A percentile compares a stretch with the other conserved stretches of the same genome.
Conservation (phyloP, 2,888 invertebrate species). For the Caenorhabditis zanzibari region DNA sequence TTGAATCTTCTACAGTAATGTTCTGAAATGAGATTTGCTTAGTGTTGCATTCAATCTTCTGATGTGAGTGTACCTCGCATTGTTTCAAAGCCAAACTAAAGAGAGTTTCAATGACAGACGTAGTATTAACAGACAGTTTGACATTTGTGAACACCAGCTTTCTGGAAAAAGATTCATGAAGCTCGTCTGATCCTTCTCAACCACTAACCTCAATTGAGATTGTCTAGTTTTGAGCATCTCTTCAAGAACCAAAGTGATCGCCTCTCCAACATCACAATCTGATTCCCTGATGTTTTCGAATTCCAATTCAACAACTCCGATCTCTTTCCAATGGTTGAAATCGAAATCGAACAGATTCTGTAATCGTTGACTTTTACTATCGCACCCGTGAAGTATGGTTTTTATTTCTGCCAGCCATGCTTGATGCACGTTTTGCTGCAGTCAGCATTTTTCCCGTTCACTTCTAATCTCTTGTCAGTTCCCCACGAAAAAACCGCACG, state of each 20-base stretch:
- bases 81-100: conserved; percentile 40
- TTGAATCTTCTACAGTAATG: conserved; percentile 36
- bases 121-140: background rate
- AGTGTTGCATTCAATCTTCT: background rate
- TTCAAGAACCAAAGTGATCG: conserved; percentile 12
- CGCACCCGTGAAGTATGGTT: conserved; percentile 31
- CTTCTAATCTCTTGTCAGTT: conserved; percentile 21
- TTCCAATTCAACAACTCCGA: conserved; percentile 61
- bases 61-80: conserved; percentile 43
- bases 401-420: conserved; percentile 42
- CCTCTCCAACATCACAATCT: conserved; percentile 4
- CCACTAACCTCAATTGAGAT: conserved; percentile 52
- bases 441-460: conserved; percentile 45
- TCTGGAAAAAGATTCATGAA: conserved; percentile 31
- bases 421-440: conserved; percentile 54
- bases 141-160: conserved; percentile 44
- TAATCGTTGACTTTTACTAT: conserved; percentile 40
- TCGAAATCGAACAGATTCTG: conserved; percentile 66
- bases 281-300: conserved; percentile 36
- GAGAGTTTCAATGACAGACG: conserved; percentile 4
- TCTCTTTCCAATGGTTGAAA: conserved; percentile 66
- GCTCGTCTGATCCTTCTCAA: too few relatives aligned
- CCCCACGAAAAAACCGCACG: conserved; percentile 9
- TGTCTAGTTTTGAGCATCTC: conserved; percentile 55
- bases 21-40: conserved; percentile 40